Conservation (phyloP, 37 sponge, comb jelly and placozoan species). For the Theonella swinhoei region DNA sequence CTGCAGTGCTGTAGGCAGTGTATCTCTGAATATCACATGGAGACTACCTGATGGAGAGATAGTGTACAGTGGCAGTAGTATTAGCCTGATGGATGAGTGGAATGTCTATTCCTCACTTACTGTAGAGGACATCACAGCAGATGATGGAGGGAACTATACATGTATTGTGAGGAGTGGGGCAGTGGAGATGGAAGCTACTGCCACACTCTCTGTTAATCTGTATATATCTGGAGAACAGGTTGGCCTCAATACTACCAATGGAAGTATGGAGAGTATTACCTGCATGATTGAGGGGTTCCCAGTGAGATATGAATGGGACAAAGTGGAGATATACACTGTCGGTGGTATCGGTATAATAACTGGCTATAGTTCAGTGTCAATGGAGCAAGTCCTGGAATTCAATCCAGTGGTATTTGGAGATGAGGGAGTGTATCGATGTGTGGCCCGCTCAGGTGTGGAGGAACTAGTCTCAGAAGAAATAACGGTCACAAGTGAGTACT, state of each 20-base stretch:
- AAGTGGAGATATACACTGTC: background rate
- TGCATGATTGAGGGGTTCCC: slow-evolving; percentile 35
- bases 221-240: background rate
- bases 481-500: background rate
- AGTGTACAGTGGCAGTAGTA: background rate
- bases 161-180: slow-evolving; percentile 50
- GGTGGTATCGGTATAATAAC: too few species aligned
- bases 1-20: slow-evolving; percentile 7
- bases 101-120: background rate
- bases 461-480: background rate
- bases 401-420: background rate
- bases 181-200: background rate
- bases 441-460: background rate
- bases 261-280: background rate
- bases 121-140: background rate
- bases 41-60: background rate
- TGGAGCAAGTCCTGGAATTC: background rate
- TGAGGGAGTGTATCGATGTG: slow-evolving; percentile 11
- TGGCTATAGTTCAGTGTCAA: background rate
- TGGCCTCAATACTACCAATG: background rate
- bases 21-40: background rate
- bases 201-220: background rate
- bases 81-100: background rate
- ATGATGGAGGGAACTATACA: slow-evolving; percentile 45
- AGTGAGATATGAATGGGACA: background rate